Conservation (phyloP, 2,888 invertebrate genomes). For the Thyatira batis region DNA sequence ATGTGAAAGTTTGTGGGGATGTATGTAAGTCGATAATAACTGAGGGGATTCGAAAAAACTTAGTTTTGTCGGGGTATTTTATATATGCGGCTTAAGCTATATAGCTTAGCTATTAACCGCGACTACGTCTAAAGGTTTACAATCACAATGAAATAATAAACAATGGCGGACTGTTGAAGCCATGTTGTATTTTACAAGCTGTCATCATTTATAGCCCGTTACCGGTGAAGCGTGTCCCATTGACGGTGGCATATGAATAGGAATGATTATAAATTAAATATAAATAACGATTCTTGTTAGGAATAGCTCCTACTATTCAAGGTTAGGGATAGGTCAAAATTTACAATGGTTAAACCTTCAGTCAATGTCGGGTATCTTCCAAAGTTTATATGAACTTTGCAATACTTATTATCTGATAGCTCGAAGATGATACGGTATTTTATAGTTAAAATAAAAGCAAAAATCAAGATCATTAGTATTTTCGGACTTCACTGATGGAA, state of each 20-base stretch:
- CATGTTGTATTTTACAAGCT: conserved; percentile 13
- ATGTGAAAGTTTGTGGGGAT: too few species aligned
- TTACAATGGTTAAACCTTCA: too few species aligned
- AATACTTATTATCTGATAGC: too few species aligned
- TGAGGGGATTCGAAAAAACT: too few species aligned
- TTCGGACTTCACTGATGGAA: too few species aligned
- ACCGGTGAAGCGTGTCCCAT: conserved; percentile 14
- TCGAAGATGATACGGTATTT: background rate
- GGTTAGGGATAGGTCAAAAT: background rate
- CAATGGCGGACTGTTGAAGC: conserved; percentile 22
- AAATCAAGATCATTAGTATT: background rate
- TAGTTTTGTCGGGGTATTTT: too few species aligned
- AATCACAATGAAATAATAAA: conserved; percentile 32
- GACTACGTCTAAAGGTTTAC: conserved; percentile 7
- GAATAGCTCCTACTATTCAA: background rate
- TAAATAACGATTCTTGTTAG: background rate
- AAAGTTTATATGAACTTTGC: too few species aligned
- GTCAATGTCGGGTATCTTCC: background rate
- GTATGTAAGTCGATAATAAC: too few species aligned
- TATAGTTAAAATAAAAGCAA: background rate
- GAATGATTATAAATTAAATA: background rate
- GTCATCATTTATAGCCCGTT: conserved; percentile 15
- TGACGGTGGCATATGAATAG: background rate
- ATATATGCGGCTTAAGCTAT: too few species aligned
- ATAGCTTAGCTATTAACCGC: background rate